Evolutionary conservation across 92 coral and sea anemone species (phyloP), one percentile per base, ranked within the genome.

Genomic region (Porites evermanni): DNA sequence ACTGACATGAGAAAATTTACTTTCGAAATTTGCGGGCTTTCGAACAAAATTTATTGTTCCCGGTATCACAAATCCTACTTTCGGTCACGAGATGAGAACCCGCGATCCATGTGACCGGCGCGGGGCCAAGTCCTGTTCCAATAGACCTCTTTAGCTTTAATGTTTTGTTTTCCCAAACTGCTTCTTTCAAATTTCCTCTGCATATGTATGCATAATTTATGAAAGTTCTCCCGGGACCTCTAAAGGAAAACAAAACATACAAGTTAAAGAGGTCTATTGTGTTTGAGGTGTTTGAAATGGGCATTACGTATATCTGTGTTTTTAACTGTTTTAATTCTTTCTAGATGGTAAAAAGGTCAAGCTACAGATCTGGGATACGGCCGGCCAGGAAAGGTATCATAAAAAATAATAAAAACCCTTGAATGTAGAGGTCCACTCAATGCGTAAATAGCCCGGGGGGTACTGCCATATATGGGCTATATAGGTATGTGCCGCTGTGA

Each of bases 301-400:
- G 47, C 47, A 38, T 38, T 38, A 38, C 47, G 6, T 11, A 56
- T 8, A 17, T 10, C 13, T 8, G 12, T 8, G n/a, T 78, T 78
- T 18, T 13, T 24, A 56, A 70, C 26, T 0, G 10, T 74, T 84
- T 20, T 24, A 56, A 70, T 53, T 0, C 10, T 74, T 84, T 20
- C 1, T 53, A 96, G 98, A 94, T 77, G 98, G 93, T 20, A 96
- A 94, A 60, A 94, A 88, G 81, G 88, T 96, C 20, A 96, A 96
- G 75, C 76, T 96, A 50, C 98, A 96, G 53, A 96, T 96, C 85
- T 96, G 98, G 98, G 98, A 96, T 71, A 96, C 98, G 21, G 98
- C 98, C 8, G 98, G 98, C 79, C 98, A 96, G 88, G 98, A 96
- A 82, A 94, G 98, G 98, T 94, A 84, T 58, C 26, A 59, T 38